These are phyloP conservation scores for Acipenser oxyrinchus DNA, from an alignment of 2,797 vertebrate genomes.

Conservation along the genomic window DNA sequence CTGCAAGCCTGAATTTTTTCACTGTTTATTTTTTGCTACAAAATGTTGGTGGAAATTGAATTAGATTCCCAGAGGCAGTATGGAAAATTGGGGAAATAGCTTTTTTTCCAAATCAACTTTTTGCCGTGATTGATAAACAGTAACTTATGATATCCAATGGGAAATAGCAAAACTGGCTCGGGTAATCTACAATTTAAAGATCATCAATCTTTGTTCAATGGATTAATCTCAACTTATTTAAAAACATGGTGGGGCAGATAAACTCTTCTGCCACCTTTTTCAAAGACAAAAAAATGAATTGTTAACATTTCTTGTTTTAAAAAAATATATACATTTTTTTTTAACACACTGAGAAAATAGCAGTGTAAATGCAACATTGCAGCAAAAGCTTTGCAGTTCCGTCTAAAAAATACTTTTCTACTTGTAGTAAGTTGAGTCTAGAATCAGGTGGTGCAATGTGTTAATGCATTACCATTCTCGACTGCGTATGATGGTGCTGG, in stretches of 20 bases:
- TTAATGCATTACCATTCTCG: too few relatives aligned
- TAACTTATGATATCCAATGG: constrained; percentile 56
- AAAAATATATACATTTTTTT: too few relatives aligned
- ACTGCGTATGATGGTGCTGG: too few relatives aligned
- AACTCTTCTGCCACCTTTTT: too few relatives aligned
- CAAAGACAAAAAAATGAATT: too few relatives aligned
- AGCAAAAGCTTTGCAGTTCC: too few relatives aligned
- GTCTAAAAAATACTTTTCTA: too few relatives aligned
- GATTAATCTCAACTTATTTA: constrained; percentile 38
- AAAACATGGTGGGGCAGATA: constrained; percentile 14
- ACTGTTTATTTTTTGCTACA: constrained; percentile 61
- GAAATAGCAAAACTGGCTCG: constrained; percentile 27
- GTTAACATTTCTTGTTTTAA: too few relatives aligned
- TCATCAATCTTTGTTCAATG: constrained; percentile 25
- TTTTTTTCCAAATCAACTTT: constrained; percentile 57
- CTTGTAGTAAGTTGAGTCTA: too few relatives aligned
- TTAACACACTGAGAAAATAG: too few relatives aligned
- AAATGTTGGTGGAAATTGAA: constrained; percentile 69
- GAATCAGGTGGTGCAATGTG: too few relatives aligned
- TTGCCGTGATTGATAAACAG: constrained; percentile 54
- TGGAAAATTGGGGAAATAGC: constrained; percentile 72
- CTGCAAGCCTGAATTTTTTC: constrained; percentile 53
- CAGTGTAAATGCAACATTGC: too few relatives aligned
- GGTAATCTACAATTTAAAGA: neutral
- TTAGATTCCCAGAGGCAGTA: constrained; percentile 68